phyloP scores from a whole-genome alignment of 2,888 invertebrate species.

The Ditylenchus weischeri region DNA sequence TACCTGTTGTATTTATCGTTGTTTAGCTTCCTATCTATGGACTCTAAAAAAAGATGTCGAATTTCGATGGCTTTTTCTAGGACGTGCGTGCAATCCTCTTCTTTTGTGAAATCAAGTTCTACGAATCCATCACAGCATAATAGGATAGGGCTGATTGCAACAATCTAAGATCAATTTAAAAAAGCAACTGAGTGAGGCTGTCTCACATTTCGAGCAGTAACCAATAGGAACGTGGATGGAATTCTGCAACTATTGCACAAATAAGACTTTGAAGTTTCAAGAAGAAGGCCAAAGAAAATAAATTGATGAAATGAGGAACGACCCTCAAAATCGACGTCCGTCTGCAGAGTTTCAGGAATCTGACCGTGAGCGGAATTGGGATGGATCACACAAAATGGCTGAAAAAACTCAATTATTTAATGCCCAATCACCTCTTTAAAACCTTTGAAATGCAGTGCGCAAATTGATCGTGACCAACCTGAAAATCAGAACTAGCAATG shows the following conservation, averaged over 20 bases:
- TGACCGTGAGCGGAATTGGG: constrained; percentile 51
- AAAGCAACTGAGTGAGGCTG: neutral
- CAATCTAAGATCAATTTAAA: constrained; percentile 23
- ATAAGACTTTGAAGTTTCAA: constrained; percentile 53
- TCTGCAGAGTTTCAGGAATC: constrained; percentile 35
- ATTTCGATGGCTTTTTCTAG: constrained; percentile 29
- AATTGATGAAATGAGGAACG: constrained; percentile 40
- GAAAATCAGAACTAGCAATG: neutral
- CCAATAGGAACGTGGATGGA: constrained; percentile 34
- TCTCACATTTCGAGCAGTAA: constrained; percentile 37
- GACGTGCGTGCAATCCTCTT: constrained; percentile 21
- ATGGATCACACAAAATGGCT: constrained; percentile 48
- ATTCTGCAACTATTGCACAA: constrained; percentile 35
- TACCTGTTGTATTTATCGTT: constrained; percentile 19
- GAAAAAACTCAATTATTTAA: neutral
- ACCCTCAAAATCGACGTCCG: constrained; percentile 25
- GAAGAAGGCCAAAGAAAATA: constrained; percentile 46
- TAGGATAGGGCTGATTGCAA: constrained; percentile 6
- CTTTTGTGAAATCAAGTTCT: constrained; percentile 29
- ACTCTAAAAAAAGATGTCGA: constrained; percentile 21
- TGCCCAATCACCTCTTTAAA: constrained; percentile 1
- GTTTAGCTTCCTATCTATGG: constrained; percentile 26
- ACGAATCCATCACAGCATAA: constrained; percentile 37
- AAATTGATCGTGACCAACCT: constrained; percentile 52
- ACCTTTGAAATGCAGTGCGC: constrained; percentile 45